Evolutionary conservation across 2,888 invertebrate genomes (phyloP).

Genomic region (Parnassius smintheus): DNA sequence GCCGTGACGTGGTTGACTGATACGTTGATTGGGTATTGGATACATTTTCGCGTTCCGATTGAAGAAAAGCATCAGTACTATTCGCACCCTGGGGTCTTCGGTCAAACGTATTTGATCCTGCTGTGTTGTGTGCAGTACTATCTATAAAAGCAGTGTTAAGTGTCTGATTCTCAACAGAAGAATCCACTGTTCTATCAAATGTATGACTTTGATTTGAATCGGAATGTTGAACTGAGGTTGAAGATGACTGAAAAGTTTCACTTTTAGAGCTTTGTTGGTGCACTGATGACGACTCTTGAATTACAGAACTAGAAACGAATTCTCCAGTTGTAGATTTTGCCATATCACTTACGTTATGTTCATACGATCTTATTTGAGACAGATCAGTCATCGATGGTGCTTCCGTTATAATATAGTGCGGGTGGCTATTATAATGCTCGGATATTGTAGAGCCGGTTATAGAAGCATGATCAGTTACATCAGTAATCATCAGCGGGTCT

Average conservation of each 20-base stretch:
- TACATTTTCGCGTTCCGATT: conserved; percentile 67
- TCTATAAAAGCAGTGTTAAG: conserved; percentile 72
- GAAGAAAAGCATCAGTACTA: conserved; percentile 64
- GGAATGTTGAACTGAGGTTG: conserved; percentile 65
- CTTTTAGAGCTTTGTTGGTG: conserved; percentile 70
- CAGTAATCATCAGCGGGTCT: conserved; percentile 78
- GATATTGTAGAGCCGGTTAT: conserved; percentile 73
- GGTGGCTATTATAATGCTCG: conserved; percentile 76
- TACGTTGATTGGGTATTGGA: conserved; percentile 50
- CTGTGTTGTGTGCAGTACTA: conserved; percentile 45
- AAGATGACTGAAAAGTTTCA: conserved; percentile 68
- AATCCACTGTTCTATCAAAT: conserved; percentile 64
- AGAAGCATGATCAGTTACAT: conserved; percentile 72
- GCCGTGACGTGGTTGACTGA: conserved; percentile 36
- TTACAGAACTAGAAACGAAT: conserved; percentile 62
- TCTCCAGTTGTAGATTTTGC: conserved; percentile 68
- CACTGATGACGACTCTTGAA: conserved; percentile 63
- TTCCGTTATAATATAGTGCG: conserved; percentile 78
- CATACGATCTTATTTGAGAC: conserved; percentile 64
- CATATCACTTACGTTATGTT: conserved; percentile 71
- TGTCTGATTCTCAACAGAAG: conserved; percentile 61
- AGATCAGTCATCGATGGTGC: conserved; percentile 74
- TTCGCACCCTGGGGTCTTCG: conserved; percentile 63
- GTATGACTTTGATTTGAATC: conserved; percentile 64
- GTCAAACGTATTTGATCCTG: conserved; percentile 48